A percentile compares a stretch with the other conserved stretches of the same genome.
Evolutionary conservation across 1,140 invertebrate genomes (phyloP).

Genomic region (Arion vulgaris): DNA sequence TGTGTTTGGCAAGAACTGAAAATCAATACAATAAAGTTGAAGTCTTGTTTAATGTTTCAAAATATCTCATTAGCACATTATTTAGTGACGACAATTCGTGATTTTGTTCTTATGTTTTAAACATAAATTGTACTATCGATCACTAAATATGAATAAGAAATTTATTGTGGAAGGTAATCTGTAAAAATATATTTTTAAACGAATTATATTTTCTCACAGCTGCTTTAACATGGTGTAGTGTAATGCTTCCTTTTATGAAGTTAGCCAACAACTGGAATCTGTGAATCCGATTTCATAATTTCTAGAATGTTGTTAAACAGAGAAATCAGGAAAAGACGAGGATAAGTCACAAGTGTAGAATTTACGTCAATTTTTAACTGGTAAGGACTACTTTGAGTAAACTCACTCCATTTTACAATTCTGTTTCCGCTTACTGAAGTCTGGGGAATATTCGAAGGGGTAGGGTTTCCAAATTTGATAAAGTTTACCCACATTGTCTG

Average conservation of each 20-base stretch:
- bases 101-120: too few relatives aligned
- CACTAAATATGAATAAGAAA: too few relatives aligned
- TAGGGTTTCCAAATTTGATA: constrained; percentile 14
- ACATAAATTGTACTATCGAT: too few relatives aligned
- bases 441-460: background rate
- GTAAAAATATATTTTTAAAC: too few relatives aligned
- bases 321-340: background rate
- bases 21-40: too few relatives aligned
- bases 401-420: background rate
- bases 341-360: background rate
- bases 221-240: too few relatives aligned
- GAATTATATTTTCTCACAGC: too few relatives aligned
- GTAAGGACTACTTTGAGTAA: background rate
- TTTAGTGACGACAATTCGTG: too few relatives aligned
- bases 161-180: too few relatives aligned
- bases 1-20: too few relatives aligned
- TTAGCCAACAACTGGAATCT: background rate
- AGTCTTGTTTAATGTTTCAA: too few relatives aligned
- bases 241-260: background rate
- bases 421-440: background rate
- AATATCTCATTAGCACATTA: too few relatives aligned
- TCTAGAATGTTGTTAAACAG: constrained; percentile 12
- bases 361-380: background rate
- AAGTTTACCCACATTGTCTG: constrained; percentile 25
- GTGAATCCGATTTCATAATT: background rate